A percentile compares a stretch with the other conserved stretches of the same genome.
Conservation (phyloP, 2,888 invertebrate genomes). For the Hirtodrosophila confusa region DNA sequence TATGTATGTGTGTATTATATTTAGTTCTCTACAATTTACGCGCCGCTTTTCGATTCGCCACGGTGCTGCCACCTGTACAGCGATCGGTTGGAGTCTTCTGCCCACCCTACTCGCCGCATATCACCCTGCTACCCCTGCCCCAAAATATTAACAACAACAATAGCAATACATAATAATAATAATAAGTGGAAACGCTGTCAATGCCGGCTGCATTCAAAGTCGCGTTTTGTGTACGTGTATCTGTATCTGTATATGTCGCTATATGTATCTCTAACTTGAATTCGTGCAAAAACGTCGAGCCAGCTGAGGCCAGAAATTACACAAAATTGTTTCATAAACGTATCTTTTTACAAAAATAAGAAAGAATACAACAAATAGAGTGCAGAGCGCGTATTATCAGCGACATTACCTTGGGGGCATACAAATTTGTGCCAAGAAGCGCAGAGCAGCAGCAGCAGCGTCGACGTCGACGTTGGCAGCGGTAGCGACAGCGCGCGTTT, state of each 20-base stretch:
- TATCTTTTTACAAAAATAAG: slow-evolving; percentile 41
- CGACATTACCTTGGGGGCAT: slow-evolving; percentile 67
- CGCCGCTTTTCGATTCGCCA: slow-evolving; percentile 52
- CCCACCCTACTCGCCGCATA: neutral
- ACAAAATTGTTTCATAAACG: slow-evolving; percentile 39
- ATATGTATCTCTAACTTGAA: slow-evolving; percentile 37
- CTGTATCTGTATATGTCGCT: slow-evolving; percentile 23
- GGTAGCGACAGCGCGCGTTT: slow-evolving; percentile 20
- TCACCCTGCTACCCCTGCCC: neutral
- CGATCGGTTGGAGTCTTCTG: slow-evolving; percentile 20
- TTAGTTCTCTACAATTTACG: slow-evolving; percentile 52
- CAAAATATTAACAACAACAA: slow-evolving; percentile 12
- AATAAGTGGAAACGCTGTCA: slow-evolving; percentile 54
- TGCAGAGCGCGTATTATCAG: slow-evolving; percentile 64
- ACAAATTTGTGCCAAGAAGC: slow-evolving; percentile 48
- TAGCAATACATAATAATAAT: slow-evolving; percentile 25
- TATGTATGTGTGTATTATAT: slow-evolving; percentile 18
- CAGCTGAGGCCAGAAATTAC: slow-evolving; percentile 10
- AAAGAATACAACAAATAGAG: slow-evolving; percentile 22
- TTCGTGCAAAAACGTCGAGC: slow-evolving; percentile 31
- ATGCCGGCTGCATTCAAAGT: slow-evolving; percentile 63
- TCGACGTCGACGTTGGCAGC: slow-evolving; percentile 10
- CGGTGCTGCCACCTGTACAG: slow-evolving; percentile 63
- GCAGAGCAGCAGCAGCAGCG: slow-evolving; percentile 13
- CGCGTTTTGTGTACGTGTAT: slow-evolving; percentile 26